These are phyloP conservation scores for Leptinotarsa haldemani DNA, from an alignment of 2,888 invertebrate genomes.

Conservation along the genomic window DNA sequence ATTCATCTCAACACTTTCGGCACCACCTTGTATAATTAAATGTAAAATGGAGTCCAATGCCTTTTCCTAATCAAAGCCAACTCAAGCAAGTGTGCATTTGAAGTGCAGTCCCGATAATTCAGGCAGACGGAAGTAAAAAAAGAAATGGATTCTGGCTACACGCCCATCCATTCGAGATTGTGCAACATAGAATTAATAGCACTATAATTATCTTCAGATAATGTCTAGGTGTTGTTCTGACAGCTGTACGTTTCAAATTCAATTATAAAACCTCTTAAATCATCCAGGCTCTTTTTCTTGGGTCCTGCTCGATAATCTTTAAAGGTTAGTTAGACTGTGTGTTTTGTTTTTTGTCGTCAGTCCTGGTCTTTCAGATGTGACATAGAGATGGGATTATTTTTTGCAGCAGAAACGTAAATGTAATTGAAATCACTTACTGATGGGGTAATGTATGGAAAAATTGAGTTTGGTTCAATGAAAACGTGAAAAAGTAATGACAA, in stretches of 20 bases:
- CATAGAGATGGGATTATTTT: background rate
- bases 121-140: constrained; percentile 52
- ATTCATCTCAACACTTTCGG: background rate
- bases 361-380: background rate
- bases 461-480: background rate
- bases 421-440: too few relatives aligned
- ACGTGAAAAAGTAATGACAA: background rate
- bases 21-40: background rate
- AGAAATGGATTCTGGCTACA: constrained; percentile 51
- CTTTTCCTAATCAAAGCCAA: constrained; percentile 3
- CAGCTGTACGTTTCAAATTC: constrained; percentile 42
- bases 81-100: background rate
- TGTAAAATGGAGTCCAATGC: background rate
- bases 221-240: constrained; percentile 55
- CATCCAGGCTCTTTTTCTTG: constrained; percentile 2
- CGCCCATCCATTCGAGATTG: constrained; percentile 53
- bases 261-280: constrained; percentile 30
- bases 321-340: constrained; percentile 44
- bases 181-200: constrained; percentile 53
- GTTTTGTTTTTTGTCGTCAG: constrained; percentile 17
- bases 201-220: constrained; percentile 59
- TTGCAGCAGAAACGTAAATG: background rate
- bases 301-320: constrained; percentile 7
- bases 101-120: background rate
- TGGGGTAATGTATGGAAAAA: too few relatives aligned